These are phyloP conservation scores for Oegoconia quadripuncta DNA, from an alignment of 2,888 invertebrate species.

Conservation along the genomic window DNA sequence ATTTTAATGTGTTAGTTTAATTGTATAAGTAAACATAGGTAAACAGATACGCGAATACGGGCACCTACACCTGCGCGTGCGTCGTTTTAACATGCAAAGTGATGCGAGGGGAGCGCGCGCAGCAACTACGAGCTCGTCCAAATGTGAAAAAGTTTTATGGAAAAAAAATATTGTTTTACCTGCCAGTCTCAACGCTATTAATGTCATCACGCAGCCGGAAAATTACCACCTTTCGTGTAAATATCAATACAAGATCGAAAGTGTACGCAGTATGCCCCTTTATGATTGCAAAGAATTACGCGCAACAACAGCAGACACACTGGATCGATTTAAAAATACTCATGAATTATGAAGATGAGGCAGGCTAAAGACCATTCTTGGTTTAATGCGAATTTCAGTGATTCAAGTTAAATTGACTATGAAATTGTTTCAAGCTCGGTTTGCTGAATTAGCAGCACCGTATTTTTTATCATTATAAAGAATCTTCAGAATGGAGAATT, in stretches of 20 bases:
- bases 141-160: conserved; percentile 56
- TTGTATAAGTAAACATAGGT: conserved; percentile 24
- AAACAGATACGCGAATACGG: neutral
- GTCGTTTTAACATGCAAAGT: conserved; percentile 47
- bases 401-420: conserved; percentile 59
- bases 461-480: too few species aligned
- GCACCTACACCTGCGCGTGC: conserved; percentile 31
- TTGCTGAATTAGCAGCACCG: neutral
- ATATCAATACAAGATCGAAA: conserved; percentile 67
- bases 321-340: conserved; percentile 48
- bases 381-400: conserved; percentile 44
- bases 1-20: conserved; percentile 24
- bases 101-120: conserved; percentile 37
- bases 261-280: conserved; percentile 38
- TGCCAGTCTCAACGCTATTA: conserved; percentile 54
- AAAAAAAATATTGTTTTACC: conserved; percentile 60
- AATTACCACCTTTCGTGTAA: conserved; percentile 70
- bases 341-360: conserved; percentile 60
- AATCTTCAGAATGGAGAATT: too few species aligned
- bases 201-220: conserved; percentile 67
- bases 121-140: conserved; percentile 32
- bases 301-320: conserved; percentile 41
- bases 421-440: conserved; percentile 39
- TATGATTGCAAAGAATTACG: conserved; percentile 48
- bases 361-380: conserved; percentile 45